Conservation (phyloP, 2,797 vertebrate species). For the Hirundo rustica region DNA sequence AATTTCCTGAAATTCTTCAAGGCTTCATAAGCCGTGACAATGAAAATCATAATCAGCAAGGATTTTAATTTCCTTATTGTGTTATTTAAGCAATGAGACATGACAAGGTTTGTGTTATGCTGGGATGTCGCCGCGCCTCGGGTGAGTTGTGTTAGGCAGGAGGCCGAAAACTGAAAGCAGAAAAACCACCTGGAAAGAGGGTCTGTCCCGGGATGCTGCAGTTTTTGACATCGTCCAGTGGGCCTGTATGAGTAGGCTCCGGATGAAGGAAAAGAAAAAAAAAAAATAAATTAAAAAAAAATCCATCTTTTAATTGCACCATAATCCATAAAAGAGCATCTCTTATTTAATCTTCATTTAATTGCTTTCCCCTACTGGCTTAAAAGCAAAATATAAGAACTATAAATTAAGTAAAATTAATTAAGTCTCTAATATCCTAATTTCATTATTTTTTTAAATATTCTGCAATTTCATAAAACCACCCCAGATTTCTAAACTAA, state of each 20-base stretch:
- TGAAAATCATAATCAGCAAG: conserved; percentile 33
- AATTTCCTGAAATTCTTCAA: conserved; percentile 59
- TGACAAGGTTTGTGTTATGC: conserved; percentile 37
- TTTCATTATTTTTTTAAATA: background rate
- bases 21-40: background rate
- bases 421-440: background rate
- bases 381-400: conserved; percentile 18
- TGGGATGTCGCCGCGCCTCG: background rate
- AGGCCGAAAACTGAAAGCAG: background rate
- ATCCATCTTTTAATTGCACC: background rate
- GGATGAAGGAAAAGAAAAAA: background rate
- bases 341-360: background rate
- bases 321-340: background rate
- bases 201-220: background rate
- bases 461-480: background rate
- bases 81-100: conserved; percentile 47
- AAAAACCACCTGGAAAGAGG: background rate
- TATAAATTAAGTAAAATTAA: conserved; percentile 22
- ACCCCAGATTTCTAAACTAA: background rate
- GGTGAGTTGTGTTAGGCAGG: conserved; percentile 22
- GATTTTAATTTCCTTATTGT: conserved; percentile 49
- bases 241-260: background rate
- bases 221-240: background rate
- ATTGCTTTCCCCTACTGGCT: background rate
- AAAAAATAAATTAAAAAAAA: background rate